Conservation (phyloP, 1,140 invertebrate genomes). For the Amyelois transitella region DNA sequence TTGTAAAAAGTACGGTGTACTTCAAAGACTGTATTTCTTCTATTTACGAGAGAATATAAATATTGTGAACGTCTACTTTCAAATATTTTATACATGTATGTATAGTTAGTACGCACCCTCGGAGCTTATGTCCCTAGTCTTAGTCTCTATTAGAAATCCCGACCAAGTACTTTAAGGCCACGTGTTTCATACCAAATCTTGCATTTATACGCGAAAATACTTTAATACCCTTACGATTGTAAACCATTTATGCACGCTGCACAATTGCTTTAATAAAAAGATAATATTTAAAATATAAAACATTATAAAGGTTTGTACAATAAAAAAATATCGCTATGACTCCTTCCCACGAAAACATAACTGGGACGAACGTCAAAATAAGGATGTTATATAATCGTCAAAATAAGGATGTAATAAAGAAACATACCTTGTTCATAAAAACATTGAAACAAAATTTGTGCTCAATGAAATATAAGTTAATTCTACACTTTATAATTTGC, state of each 20-base stretch:
- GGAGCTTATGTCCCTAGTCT: conserved; percentile 69
- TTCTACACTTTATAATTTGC: too few relatives aligned
- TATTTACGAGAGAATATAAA: conserved; percentile 60
- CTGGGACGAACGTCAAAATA: too few relatives aligned
- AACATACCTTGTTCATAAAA: too few relatives aligned
- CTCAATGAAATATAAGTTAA: too few relatives aligned
- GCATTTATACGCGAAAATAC: conserved; percentile 8
- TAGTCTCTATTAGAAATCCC: conserved; percentile 66
- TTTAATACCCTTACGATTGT: conserved; percentile 6
- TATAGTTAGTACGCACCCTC: conserved; percentile 60
- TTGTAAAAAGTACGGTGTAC: conserved; percentile 41
- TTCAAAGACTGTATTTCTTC: conserved; percentile 66
- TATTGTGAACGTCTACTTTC: conserved; percentile 42
- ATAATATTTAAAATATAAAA: too few relatives aligned
- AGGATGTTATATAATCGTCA: too few relatives aligned
- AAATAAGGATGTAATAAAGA: too few relatives aligned
- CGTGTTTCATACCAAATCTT: conserved; percentile 22
- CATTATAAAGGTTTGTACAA: too few relatives aligned
- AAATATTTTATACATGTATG: conserved; percentile 51
- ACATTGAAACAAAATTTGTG: too few relatives aligned
- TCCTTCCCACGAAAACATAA: too few relatives aligned
- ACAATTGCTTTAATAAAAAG: neutral
- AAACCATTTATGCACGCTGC: neutral
- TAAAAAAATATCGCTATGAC: too few relatives aligned
- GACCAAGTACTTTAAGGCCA: conserved; percentile 70